Base-by-base conservation (phyloP, 2,113 vertebrate genomes). In the Spermophilus dauricus region DNA sequence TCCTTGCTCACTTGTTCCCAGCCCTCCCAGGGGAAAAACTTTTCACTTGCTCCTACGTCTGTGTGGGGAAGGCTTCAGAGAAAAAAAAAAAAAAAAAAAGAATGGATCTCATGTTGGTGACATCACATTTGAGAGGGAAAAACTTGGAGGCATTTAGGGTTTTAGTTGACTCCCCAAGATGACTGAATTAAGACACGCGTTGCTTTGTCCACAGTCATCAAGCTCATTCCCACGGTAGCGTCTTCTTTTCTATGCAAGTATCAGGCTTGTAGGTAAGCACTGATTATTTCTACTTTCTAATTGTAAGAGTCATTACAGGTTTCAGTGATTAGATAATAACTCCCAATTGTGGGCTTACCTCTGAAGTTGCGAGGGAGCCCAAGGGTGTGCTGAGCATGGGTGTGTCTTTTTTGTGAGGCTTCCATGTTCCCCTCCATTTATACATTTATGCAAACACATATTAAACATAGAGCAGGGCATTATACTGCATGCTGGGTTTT, bases 261-360 rank as follows among this genome's bases (percentile, higher is more conserved):
- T 86, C 24, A 73, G 96, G 84, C 83, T 86, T 97, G 96, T 88
- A 96, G 97, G 95, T 95, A 86, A 96, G 82, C 4, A 34, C n/a
- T 97, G 93, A 89, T 98, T 96, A 96, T 93, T 97, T 96, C 90
- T 95, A 91, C 94, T 98, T 92, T 82, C 97, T 98, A 96, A 97
- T 97, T 96, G 97, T 97, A 97, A 96, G 92, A 90, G 61, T 95
- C 96, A 94, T 30, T 92, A 73, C 5, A 17, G 70, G 32, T 75
- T 96, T 80, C 3, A 78, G 58, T 80, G 86, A 91, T 76, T 88
- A 72, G 78, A 13, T 75, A 76, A 78, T 82, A 56, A 34, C 32
- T 93, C 73, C 63, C 30, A 73, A 24, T 48, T 32, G 53, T 11
- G 72, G 28, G 34, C 30, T 92, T 24, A 2, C 20, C 1, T 37